Conservation (phyloP, 1,140 invertebrate genomes). For the Drosophila arawakana region DNA sequence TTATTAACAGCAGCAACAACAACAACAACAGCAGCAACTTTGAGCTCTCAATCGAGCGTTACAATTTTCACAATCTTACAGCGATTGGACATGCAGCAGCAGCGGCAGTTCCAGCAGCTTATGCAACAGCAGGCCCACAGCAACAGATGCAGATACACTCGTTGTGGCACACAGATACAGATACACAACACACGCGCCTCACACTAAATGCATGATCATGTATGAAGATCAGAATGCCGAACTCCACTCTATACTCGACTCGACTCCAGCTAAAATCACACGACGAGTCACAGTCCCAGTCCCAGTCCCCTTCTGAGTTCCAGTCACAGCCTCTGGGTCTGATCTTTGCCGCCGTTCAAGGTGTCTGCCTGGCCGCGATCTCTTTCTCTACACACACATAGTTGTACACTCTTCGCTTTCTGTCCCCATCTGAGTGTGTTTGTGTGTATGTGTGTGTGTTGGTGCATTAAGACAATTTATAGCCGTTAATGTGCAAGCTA, state of each 20-base stretch:
- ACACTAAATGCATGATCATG: conserved; percentile 65
- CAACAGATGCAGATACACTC: conserved; percentile 66
- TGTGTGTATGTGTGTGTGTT: conserved; percentile 35
- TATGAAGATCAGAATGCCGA: conserved; percentile 75
- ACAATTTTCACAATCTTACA: conserved; percentile 81
- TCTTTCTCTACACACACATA: conserved; percentile 6
- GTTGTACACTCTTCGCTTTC: not conserved
- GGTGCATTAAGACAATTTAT: conserved; percentile 83
- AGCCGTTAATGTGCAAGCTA: conserved; percentile 83
- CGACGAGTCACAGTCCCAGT: conserved; percentile 28
- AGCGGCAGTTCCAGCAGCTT: conserved; percentile 31
- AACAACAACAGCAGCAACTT: conserved; percentile 48
- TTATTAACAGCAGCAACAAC: conserved; percentile 72
- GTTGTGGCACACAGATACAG: conserved; percentile 21
- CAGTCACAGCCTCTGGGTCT: conserved; percentile 66
- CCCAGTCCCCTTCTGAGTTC: conserved; percentile 43
- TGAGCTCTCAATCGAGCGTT: conserved; percentile 82
- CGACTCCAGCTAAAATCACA: conserved; percentile 48
- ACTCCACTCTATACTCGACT: conserved; percentile 36
- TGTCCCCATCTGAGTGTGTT: conserved; percentile 13
- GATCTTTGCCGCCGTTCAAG: conserved; percentile 81
- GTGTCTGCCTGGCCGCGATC: conserved; percentile 60
- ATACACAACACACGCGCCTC: conserved; percentile 42
- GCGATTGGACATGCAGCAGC: conserved; percentile 75
- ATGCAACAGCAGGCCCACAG: conserved; percentile 57